Evolutionary conservation across 2,888 invertebrate genomes (phyloP).

Genomic region (Dexiosoma caninum): DNA sequence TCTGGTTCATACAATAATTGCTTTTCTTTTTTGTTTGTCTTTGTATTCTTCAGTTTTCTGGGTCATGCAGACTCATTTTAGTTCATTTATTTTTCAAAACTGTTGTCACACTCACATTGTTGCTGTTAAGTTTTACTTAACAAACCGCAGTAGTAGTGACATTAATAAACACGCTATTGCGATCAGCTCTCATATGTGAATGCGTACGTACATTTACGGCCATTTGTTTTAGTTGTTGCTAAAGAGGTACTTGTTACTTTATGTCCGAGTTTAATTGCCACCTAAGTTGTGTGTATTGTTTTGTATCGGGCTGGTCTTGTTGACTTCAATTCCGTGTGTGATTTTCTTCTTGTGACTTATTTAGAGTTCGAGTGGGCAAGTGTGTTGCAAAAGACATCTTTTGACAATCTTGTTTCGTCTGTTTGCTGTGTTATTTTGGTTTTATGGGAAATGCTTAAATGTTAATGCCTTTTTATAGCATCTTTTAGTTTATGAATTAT

Average conservation of each 20-base stretch:
- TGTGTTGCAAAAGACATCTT: conserved; percentile 55
- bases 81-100: not conserved
- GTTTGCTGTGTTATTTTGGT: conserved; percentile 36
- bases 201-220: conserved; percentile 14
- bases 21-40: too few species aligned
- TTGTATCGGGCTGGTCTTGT: not conserved
- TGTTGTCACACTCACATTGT: not conserved
- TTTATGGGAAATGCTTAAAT: conserved; percentile 54
- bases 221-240: conserved; percentile 32
- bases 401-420: conserved; percentile 46
- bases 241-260: conserved; percentile 60
- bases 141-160: conserved; percentile 21
- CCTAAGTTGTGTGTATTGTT: conserved; percentile 50
- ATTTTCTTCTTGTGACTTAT: not conserved
- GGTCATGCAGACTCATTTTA: conserved; percentile 61
- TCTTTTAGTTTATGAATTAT: conserved; percentile 31
- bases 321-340: not conserved
- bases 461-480: conserved; percentile 58
- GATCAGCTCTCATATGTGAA: not conserved
- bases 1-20: conserved; percentile 46
- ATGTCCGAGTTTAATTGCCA: conserved; percentile 59
- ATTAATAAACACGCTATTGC: conserved; percentile 28
- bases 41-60: too few species aligned
- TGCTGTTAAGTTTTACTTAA: conserved; percentile 2
- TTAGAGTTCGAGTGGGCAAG: not conserved